These are phyloP conservation scores for Aradophagus sp. DNA, from an alignment of 1,140 invertebrate species.

Conservation along the genomic window DNA sequence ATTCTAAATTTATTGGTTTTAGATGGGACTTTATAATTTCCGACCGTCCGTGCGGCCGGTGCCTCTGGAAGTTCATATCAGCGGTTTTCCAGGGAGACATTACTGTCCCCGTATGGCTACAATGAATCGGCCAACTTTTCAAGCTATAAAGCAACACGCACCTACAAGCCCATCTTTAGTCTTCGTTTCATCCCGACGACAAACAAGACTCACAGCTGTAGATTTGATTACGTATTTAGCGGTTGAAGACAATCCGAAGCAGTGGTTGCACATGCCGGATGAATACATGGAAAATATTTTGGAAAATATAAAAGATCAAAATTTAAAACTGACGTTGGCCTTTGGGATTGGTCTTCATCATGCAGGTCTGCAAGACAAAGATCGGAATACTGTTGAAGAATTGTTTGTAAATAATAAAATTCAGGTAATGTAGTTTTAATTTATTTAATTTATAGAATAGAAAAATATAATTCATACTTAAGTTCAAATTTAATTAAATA, in stretches of 20 bases:
- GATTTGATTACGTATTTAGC: slow-evolving; percentile 96
- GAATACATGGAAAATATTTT: slow-evolving; percentile 87
- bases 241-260: slow-evolving; percentile 93
- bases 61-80: slow-evolving; percentile 95
- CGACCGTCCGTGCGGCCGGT: slow-evolving; percentile 97
- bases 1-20: slow-evolving; percentile 16
- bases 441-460: too few relatives aligned
- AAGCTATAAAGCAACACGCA: slow-evolving; percentile 95
- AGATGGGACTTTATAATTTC: slow-evolving; percentile 97
- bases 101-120: slow-evolving; percentile 99
- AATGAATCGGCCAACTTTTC: slow-evolving; percentile 99
- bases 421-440: slow-evolving; percentile 79
- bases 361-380: slow-evolving; percentile 93
- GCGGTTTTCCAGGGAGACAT: slow-evolving; percentile 95
- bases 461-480: too few relatives aligned
- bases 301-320: slow-evolving; percentile 88
- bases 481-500: too few relatives aligned
- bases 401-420: slow-evolving; percentile 98
- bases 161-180: slow-evolving; percentile 92
- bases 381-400: slow-evolving; percentile 94
- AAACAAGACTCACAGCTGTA: slow-evolving; percentile 96
- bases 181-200: slow-evolving; percentile 98
- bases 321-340: slow-evolving; percentile 93
- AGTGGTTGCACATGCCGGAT: slow-evolving; percentile 94
- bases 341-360: slow-evolving; percentile 99